Percentiles rank a stretch among this genome's conserved stretches.
phyloP scores from a whole-genome alignment of 2,797 vertebrate species.

The Gallinago nigripennis region DNA sequence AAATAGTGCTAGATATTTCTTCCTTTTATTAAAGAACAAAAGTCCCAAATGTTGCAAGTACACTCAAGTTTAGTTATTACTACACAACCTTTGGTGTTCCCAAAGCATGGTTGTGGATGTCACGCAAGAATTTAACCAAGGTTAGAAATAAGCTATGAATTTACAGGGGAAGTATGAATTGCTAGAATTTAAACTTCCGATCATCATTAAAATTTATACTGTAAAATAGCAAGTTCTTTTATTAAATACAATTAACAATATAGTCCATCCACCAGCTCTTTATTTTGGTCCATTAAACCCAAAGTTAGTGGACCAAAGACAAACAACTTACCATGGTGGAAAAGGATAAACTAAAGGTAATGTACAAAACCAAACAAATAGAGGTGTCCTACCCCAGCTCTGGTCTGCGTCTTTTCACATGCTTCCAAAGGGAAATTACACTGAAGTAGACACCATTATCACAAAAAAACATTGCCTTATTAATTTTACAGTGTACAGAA shows the following conservation, averaged over 20 bases:
- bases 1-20: not conserved
- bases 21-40: not conserved
- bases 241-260: not conserved
- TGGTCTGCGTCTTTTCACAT: not conserved
- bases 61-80: not conserved
- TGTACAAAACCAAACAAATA: not conserved
- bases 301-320: not conserved
- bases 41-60: not conserved
- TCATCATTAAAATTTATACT: not conserved
- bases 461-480: not conserved
- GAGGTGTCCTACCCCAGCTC: not conserved
- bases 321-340: not conserved
- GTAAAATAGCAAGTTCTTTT: not conserved
- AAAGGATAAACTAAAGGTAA: not conserved
- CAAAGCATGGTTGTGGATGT: not conserved
- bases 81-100: not conserved
- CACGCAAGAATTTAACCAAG: not conserved
- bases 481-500: not conserved
- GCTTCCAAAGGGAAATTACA: not conserved
- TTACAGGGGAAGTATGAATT: not conserved
- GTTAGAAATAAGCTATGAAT: not conserved
- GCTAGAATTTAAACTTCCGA: not conserved
- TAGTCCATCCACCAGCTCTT: not conserved
- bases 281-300: not conserved
- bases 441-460: not conserved